Evolutionary conservation across 2,797 vertebrate genomes (phyloP), one percentile per base, ranked within the genome.

Genomic region (Neolamprologus multifasciatus): DNA sequence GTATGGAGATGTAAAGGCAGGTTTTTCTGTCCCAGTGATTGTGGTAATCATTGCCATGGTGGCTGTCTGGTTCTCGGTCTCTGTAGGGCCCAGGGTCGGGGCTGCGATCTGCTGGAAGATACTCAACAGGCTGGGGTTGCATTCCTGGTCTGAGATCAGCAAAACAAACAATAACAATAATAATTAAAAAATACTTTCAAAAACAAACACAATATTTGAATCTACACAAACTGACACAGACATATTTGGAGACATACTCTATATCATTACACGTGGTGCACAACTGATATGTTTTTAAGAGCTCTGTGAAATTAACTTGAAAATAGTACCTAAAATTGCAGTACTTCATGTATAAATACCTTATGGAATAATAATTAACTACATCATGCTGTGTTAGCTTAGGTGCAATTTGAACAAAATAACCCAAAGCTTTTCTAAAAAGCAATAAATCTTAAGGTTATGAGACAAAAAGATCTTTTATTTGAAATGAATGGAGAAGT

Each of bases 51-150:
- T 62, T 33, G 57, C 57, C 57, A 33, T 19, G 57, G 57, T 62
- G 1, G 82, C 86, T 1, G 97, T 98, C 86, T 94, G 89, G 83
- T 98, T 99, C 62, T 90, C 95, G 0, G 87, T 67, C 90, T 91
- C 88, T 80, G 88, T 48, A 2, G 97, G 96, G 54, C 55, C 81
- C 23, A 77, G 2, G 1, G 97, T 97, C 19, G 98, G 96, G 13
- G 88, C 77, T 0, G 96, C 64, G 1, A 97, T 96, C 87, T 96
- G 95, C 21, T 96, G 96, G 69, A 99, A 94, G 92, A 99, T 95
- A 89, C 94, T 97, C 92, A 98, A 86, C 81, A 99, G 95, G 88
- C 95, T 96, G 54, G 98, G 98, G 91, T 99, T 99, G 86, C 98
- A 99, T 31, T 14, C 93, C 51, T 74, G 93, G 74, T 99, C 98